These are phyloP conservation scores for Lepidocyrtoides sp. DNA, from an alignment of 2,888 invertebrate genomes.

Conservation along the genomic window DNA sequence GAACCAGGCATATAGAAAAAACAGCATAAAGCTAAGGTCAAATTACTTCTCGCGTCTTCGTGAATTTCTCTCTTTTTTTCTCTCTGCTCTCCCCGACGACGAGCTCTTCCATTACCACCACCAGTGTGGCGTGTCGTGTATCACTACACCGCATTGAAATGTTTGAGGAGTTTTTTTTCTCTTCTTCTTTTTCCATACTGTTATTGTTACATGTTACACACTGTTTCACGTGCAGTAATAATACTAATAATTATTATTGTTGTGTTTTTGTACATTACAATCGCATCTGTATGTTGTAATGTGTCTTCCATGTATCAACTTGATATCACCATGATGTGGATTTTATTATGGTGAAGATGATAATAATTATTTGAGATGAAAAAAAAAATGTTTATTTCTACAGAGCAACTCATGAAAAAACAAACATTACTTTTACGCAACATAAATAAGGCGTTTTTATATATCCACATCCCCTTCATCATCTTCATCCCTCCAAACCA, in stretches of 20 bases:
- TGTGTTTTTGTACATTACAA: too few relatives aligned
- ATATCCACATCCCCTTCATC: constrained; percentile 16
- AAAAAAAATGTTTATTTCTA: too few relatives aligned
- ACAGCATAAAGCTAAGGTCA: constrained; percentile 61
- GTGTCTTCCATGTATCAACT: not conserved
- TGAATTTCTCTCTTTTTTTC: not conserved
- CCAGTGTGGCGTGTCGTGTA: constrained; percentile 38
- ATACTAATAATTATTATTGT: constrained; percentile 17
- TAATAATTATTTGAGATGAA: not conserved
- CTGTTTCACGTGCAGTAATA: not conserved
- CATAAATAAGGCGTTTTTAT: constrained; percentile 64
- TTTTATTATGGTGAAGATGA: not conserved
- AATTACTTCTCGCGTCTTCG: constrained; percentile 72
- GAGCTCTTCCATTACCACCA: constrained; percentile 58
- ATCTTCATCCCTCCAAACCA: not conserved
- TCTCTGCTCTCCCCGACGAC: not conserved
- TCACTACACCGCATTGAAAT: not conserved
- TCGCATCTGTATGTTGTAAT: too few relatives aligned
- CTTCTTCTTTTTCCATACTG: constrained; percentile 6
- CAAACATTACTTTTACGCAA: constrained; percentile 39
- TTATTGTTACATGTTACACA: not conserved
- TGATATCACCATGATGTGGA: not conserved
- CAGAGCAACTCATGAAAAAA: constrained; percentile 14
- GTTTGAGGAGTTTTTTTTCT: not conserved
- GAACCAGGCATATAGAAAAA: not conserved